Evolutionary conservation across 2,797 vertebrate species (phyloP).

Genomic region (Holocentrus rufus): DNA sequence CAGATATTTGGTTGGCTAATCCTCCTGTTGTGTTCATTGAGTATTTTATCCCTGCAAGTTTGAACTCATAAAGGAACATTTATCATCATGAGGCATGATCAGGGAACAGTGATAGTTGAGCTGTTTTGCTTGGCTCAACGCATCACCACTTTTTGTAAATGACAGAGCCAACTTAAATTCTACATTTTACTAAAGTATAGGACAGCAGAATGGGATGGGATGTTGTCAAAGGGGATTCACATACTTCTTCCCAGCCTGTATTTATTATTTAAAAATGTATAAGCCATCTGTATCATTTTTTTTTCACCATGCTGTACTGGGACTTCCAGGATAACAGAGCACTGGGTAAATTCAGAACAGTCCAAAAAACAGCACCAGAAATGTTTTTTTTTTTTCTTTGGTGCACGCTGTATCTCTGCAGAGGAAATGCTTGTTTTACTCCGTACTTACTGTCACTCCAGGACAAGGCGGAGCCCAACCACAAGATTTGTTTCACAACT

Average conservation of each 20-base stretch:
- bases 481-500: neutral
- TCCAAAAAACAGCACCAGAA: no score
- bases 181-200: neutral
- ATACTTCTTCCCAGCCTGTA: neutral
- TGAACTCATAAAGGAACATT: neutral
- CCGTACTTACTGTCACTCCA: neutral
- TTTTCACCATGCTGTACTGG: no score
- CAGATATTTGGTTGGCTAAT: no score
- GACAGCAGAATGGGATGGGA: neutral
- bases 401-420: neutral
- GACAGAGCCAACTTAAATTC: neutral
- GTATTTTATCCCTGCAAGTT: neutral
- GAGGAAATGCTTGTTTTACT: neutral
- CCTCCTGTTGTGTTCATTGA: no score
- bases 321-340: neutral
- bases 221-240: neutral
- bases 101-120: neutral
- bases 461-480: conserved; percentile 9
- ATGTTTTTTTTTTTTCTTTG: neutral
- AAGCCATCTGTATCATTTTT: no score
- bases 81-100: neutral
- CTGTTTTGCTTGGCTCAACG: neutral
- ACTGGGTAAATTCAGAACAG: no score
- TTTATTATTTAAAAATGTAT: no score
- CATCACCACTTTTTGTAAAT: neutral